Evolutionary conservation across 2,113 vertebrate species (phyloP).

Genomic region (Chloebia gouldiae): DNA sequence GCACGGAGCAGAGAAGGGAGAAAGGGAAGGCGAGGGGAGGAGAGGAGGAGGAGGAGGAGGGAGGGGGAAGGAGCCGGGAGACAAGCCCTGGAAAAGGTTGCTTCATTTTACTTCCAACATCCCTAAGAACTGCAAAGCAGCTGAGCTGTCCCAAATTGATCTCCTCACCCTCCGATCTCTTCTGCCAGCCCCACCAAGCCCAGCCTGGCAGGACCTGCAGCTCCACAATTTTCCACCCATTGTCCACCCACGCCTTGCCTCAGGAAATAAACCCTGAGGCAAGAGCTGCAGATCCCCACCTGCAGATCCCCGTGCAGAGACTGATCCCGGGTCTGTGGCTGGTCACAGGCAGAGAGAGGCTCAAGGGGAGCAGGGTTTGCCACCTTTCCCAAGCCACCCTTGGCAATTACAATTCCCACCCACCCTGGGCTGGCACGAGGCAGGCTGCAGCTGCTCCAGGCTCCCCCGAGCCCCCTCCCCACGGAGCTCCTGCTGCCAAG

Average conservation of each 20-base stretch:
- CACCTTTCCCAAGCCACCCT: background rate
- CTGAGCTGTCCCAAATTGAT: background rate
- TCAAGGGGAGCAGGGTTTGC: background rate
- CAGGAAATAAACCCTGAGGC: background rate
- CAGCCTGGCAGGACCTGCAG: background rate
- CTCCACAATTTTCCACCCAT: background rate
- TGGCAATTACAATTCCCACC: fast-evolving
- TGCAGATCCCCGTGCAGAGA: background rate
- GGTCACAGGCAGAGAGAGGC: background rate
- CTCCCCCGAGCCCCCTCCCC: background rate
- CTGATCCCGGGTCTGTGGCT: too few species aligned
- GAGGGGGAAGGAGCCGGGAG: background rate
- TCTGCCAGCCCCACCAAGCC: background rate
- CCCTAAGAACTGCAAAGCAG: background rate
- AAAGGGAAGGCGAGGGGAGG: background rate
- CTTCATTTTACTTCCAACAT: background rate
- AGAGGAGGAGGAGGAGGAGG: background rate
- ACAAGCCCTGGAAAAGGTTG: background rate
- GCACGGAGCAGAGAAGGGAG: background rate
- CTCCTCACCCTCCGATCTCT: fast-evolving
- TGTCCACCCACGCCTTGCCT: background rate
- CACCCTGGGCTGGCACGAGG: background rate
- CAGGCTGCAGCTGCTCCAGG: background rate
- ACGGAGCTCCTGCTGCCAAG: background rate
- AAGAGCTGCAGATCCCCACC: background rate